Conservation (phyloP, 1,140 invertebrate genomes). For the Leptinotarsa texana region DNA sequence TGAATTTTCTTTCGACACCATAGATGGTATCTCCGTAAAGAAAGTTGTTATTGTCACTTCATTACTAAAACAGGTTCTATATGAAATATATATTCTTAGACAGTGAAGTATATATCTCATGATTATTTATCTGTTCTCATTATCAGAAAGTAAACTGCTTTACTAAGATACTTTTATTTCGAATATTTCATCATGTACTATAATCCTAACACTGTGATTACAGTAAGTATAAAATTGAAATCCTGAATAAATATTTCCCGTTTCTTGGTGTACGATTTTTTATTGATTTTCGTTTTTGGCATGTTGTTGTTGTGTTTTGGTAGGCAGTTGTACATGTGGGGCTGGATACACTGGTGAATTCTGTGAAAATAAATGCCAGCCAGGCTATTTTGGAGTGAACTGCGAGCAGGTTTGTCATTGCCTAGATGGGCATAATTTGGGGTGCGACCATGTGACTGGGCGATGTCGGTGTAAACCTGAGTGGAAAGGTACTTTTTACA, state of each 20-base stretch:
- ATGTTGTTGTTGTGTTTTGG: slow-evolving; percentile 47
- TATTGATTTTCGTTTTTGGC: slow-evolving; percentile 35
- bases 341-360: slow-evolving; percentile 80
- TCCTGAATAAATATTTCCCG: not conserved
- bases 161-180: too few relatives aligned
- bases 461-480: slow-evolving; percentile 79
- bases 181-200: too few relatives aligned
- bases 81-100: too few relatives aligned
- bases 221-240: too few relatives aligned
- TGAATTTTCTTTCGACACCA: too few relatives aligned
- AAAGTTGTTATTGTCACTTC: too few relatives aligned
- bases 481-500: slow-evolving; percentile 70
- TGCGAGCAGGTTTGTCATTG: slow-evolving; percentile 78
- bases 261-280: slow-evolving; percentile 19
- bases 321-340: slow-evolving; percentile 84
- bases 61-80: too few relatives aligned
- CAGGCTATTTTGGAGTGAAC: slow-evolving; percentile 70
- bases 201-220: too few relatives aligned
- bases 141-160: too few relatives aligned
- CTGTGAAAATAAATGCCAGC: slow-evolving; percentile 76
- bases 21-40: too few relatives aligned
- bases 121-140: too few relatives aligned
- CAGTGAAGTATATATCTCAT: too few relatives aligned
- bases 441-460: slow-evolving; percentile 82
- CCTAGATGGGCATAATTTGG: slow-evolving; percentile 65